Percentiles rank a stretch among this genome's conserved stretches.
phyloP scores from a whole-genome alignment of 2,888 invertebrate species.

The Cosmia pyralina region DNA sequence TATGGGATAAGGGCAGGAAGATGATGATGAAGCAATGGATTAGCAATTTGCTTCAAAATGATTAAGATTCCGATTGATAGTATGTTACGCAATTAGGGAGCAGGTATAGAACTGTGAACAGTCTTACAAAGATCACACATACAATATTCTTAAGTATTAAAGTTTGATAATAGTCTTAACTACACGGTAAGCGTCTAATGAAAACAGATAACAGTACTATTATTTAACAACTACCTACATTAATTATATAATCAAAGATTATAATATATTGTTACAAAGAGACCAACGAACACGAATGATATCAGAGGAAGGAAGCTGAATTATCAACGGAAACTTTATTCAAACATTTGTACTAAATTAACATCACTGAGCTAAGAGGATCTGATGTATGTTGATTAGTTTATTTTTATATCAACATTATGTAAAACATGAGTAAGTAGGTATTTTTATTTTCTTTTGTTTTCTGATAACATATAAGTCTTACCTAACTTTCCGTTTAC shows the following conservation, averaged over 20 bases:
- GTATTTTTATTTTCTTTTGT: neutral
- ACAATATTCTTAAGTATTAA: neutral
- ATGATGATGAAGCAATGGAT: too few relatives aligned
- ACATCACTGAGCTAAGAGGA: constrained; percentile 54
- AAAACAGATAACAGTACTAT: constrained; percentile 47
- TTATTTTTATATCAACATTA: constrained; percentile 17
- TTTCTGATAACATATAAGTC: neutral
- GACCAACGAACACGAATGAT: constrained; percentile 54
- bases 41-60: too few relatives aligned
- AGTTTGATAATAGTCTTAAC: constrained; percentile 3
- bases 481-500: neutral
- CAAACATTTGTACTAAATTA: constrained; percentile 65
- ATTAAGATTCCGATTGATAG: too few relatives aligned
- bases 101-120: too few relatives aligned
- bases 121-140: constrained; percentile 8
- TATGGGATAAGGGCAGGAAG: too few relatives aligned
- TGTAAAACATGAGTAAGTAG: neutral
- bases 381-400: constrained; percentile 38
- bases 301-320: constrained; percentile 82
- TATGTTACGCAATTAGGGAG: too few relatives aligned
- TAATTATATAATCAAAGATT: too few relatives aligned
- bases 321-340: constrained; percentile 83
- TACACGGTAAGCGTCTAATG: constrained; percentile 41
- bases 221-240: constrained; percentile 26
- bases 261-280: constrained; percentile 32